A percentile compares a stretch with the other conserved stretches of the same genome.
Evolutionary conservation across 1,140 invertebrate species (phyloP).

Genomic region (Camponotus floridanus): DNA sequence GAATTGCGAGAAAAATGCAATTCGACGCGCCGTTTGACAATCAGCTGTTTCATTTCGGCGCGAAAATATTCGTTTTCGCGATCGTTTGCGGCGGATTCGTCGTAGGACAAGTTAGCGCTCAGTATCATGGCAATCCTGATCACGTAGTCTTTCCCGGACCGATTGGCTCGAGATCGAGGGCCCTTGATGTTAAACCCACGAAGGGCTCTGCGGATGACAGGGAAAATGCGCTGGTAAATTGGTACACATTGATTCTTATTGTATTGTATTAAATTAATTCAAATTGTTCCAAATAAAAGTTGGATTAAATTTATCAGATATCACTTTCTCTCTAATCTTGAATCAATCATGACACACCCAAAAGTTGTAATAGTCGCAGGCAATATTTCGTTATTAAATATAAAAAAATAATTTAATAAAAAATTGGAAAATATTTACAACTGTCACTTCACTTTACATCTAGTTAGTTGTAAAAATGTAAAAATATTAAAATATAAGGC

Average conservation of each 20-base stretch:
- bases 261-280: not conserved
- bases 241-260: not conserved
- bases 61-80: not conserved
- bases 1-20: not conserved
- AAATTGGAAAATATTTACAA: no score
- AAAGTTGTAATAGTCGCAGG: not conserved
- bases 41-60: not conserved
- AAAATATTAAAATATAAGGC: not conserved
- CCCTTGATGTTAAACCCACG: not conserved
- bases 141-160: slow-evolving; percentile 61
- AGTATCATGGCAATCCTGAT: slow-evolving; percentile 23
- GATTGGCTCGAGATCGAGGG: not conserved
- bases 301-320: not conserved
- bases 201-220: not conserved
- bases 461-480: not conserved
- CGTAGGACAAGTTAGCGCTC: not conserved
- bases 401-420: not conserved
- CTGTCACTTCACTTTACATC: not conserved
- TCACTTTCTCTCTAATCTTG: not conserved
- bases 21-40: no score
- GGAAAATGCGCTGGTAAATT: slow-evolving; percentile 54
- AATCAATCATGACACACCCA: not conserved
- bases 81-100: slow-evolving; percentile 18
- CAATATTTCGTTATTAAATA: not conserved
- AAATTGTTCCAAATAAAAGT: not conserved